These are phyloP conservation scores for Alitta virens DNA, from an alignment of 2,888 invertebrate species.

Conservation along the genomic window DNA sequence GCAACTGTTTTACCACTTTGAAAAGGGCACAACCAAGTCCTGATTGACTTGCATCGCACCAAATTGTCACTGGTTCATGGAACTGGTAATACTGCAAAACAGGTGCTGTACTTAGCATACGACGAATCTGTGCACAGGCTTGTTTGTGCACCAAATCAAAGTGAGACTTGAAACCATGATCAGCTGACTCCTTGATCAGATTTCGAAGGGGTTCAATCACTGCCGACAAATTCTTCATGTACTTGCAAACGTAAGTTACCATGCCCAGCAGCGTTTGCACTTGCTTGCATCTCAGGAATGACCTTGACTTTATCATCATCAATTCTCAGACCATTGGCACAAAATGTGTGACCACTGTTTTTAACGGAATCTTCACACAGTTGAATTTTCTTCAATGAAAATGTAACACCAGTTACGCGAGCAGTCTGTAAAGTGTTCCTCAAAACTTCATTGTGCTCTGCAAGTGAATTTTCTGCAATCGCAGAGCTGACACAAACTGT, in stretches of 20 bases:
- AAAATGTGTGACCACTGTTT: not conserved
- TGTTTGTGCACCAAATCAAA: not conserved
- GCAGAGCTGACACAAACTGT: too few species aligned
- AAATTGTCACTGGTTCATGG: not conserved
- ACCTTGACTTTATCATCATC: not conserved
- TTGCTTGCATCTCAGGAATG: not conserved
- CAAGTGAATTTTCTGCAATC: too few species aligned
- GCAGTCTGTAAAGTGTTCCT: not conserved
- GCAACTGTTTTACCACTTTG: not conserved
- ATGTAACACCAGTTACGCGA: not conserved
- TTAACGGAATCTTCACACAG: not conserved
- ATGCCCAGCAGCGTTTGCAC: not conserved
- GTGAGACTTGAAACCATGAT: not conserved
- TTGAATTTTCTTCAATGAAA: not conserved
- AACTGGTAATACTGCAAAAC: not conserved
- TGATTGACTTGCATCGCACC: not conserved
- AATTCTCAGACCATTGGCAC: not conserved
- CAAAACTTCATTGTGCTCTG: not conserved
- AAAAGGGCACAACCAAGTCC: not conserved
- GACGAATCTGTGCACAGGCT: not conserved
- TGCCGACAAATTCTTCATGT: not conserved
- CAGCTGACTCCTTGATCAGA: not conserved
- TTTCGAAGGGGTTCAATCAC: not conserved
- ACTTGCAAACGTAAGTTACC: not conserved
- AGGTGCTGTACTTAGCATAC: not conserved